phyloP scores from a whole-genome alignment of 2,113 vertebrate species.

The Pycnonotus jocosus region DNA sequence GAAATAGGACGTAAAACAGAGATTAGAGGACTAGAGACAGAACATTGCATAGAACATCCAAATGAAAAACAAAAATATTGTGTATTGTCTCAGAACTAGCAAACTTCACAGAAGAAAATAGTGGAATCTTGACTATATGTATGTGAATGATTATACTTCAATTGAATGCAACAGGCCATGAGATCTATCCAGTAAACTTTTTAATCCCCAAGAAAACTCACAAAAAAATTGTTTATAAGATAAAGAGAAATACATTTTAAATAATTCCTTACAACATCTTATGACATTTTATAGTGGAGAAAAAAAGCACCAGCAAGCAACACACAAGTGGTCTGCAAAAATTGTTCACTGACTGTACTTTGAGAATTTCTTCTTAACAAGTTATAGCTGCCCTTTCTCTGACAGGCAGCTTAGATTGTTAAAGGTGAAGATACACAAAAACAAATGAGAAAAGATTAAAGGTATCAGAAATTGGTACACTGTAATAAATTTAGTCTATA shows the following conservation, averaged over 20 bases:
- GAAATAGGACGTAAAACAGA: neutral
- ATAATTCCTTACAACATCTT: neutral
- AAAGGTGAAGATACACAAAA: neutral
- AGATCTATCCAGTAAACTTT: neutral
- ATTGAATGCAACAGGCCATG: neutral
- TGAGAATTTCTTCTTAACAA: neutral
- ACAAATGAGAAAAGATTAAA: neutral
- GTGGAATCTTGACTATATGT: neutral
- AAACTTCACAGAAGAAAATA: neutral
- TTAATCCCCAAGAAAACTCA: neutral
- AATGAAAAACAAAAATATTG: neutral
- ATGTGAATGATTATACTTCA: neutral
- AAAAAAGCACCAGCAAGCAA: neutral
- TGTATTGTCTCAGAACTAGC: neutral
- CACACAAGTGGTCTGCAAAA: neutral
- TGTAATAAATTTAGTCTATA: neutral
- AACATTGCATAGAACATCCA: neutral
- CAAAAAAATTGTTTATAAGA: neutral
- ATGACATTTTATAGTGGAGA: rapidly evolving
- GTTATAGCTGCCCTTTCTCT: neutral
- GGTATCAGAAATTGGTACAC: neutral
- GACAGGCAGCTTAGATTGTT: neutral
- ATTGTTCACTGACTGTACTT: neutral
- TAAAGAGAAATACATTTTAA: neutral
- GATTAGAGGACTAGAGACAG: neutral